Evolutionary conservation across 1,140 invertebrate species (phyloP), one percentile per base, ranked within the genome.

Genomic region (Brachionus koreanus): DNA sequence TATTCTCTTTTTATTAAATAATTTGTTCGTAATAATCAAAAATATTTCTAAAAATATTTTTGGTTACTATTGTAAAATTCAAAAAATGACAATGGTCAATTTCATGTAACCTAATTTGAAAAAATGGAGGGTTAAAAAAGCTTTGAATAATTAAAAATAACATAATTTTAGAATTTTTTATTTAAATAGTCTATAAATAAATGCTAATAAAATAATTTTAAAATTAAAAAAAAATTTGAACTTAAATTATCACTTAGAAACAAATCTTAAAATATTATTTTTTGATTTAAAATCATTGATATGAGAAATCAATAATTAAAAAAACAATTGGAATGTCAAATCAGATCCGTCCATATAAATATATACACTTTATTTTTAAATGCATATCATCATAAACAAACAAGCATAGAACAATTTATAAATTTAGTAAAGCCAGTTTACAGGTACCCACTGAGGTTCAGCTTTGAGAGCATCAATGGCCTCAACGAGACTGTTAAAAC

Each of bases 401-500:
- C 42, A 16, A 10, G 16, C 9, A 10, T 19, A n/a, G 4, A 3
- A 69, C 19, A 46, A 46, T 46, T 46, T 74, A 65, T 39, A 3
- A 16, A 16, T 49, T n/a, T 83, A 86, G 88, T 97, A 98, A 67
- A 98, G 95, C 97, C 97, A 99, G 87, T 95, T 96, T 37, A 97
- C 93, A 3, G 97, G 97, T 33, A 99, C 96, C 97, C 97, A 99
- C 89, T 99, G 97, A 86, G 97, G 93, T 87, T 98, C 94, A 39
- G 93, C 94, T 79, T 93, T 93, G 77, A 99, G 91, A 10, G 93
- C 89, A 84, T 98, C 95, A 67, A 99, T 88, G 0, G 95, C 94
- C 86, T 95, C 94, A 63, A 95, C 90, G 35, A 99, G 93, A 6
- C 46, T 82, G 29, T 23, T 42, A 72, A 82, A 74, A 42, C 57